Evolutionary conservation across 2,797 vertebrate species (phyloP), one percentile per base, ranked within the genome.

Genomic region (Agapornis canus): DNA sequence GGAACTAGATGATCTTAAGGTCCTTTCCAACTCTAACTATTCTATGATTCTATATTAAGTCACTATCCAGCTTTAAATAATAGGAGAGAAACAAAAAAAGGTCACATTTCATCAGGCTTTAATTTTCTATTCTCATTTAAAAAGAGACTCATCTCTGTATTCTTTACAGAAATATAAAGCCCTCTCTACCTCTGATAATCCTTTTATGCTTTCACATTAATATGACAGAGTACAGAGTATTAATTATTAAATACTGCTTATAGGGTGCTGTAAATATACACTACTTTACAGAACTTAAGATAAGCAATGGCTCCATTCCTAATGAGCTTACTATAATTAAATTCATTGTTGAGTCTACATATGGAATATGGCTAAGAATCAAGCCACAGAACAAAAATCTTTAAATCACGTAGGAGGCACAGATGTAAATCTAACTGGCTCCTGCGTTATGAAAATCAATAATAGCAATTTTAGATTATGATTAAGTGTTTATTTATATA

Each of bases 271-370:
- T 95, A 96, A 94, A 97, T 95, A 95, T 81, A 95, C 21, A 61
- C n/a, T 83, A 22, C 71, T 91, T 95, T 92, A 86, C 42, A 91
- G 73, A 95, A 95, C 42, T 87, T 82, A 77, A 90, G 93, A 95
- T 95, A 95, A 96, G 92, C 64, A 97, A 71, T 43, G 60, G 17
- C 11, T 80, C 64, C 52, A 75, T 94, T 90, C 26, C 45, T 95
- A 95, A 97, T 93, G 69, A 96, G 92, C 81, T 95, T 96, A 79
- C 48, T 80, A 54, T 93, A 94, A 95, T 95, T 94, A 95, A 92
- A 93, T 95, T 92, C 71, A 37, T 82, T 89, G 52, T 85, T 89
- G 71, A 93, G 90, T 91, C 57, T 84, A 45, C 56, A 45, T 73
- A 89, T 5, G 11, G 93, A 94, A 85, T 37, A 9, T 56, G 76